Evolutionary conservation across 2,797 vertebrate genomes (phyloP).

Genomic region (Gila robusta): DNA sequence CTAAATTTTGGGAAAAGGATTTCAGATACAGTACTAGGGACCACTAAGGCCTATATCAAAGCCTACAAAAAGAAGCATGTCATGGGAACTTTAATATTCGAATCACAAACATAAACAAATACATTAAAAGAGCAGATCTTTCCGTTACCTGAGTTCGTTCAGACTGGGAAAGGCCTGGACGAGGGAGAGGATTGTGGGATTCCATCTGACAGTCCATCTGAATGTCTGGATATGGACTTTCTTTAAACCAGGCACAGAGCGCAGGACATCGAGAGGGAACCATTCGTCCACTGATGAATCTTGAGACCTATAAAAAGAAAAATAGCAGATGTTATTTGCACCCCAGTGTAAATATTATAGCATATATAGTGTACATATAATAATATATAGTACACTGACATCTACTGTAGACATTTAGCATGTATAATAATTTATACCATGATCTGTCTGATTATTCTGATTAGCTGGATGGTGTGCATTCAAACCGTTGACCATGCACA

Average conservation of each 20-base stretch:
- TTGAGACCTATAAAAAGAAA: not conserved
- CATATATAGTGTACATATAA: not conserved
- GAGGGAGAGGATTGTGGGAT: not conserved
- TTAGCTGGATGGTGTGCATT: too few relatives aligned
- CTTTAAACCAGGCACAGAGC: conserved; percentile 10
- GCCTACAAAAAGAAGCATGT: too few relatives aligned
- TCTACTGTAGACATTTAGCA: too few relatives aligned
- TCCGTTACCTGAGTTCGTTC: not conserved
- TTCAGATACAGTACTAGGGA: too few relatives aligned
- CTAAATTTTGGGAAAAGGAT: too few relatives aligned
- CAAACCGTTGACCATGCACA: too few relatives aligned
- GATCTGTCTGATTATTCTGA: too few relatives aligned
- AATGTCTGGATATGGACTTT: not conserved
- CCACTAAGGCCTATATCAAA: too few relatives aligned
- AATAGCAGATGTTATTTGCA: not conserved
- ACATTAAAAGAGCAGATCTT: not conserved
- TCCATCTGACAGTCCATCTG: not conserved
- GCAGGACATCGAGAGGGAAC: not conserved
- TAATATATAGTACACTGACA: not conserved
- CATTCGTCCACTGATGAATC: not conserved
- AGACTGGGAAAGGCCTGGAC: conserved; percentile 14
- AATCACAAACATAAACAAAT: not conserved
- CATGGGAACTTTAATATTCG: too few relatives aligned
- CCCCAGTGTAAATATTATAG: not conserved
- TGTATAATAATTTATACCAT: too few relatives aligned